Evolutionary conservation across 2,888 invertebrate genomes (phyloP), one percentile per base, ranked within the genome.

Genomic region (Trachelus stipa): DNA sequence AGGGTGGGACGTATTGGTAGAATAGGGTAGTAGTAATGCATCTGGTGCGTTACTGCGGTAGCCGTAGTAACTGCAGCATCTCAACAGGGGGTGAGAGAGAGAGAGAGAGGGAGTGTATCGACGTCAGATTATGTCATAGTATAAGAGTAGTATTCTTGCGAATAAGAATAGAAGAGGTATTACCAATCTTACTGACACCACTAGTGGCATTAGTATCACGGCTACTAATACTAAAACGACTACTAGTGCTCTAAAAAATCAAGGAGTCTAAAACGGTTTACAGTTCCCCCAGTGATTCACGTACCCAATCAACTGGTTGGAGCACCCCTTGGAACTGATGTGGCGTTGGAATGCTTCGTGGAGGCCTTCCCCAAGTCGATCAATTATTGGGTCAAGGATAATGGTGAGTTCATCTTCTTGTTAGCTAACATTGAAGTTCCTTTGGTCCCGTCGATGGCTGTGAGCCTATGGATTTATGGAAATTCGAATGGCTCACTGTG

Each of bases 301-400:
- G 97, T 97, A 82, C 97, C 97, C 79, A 97, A 97, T 93, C 97
- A 98, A 93, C 94, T 98, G 91, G 97, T 98, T 81, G 97, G 97
- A 34, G 97, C 97, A 81, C 97, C 97, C 79, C 93, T 97, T 86
- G 96, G 96, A 83, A 97, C 97, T 83, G 96, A 97, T 92, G 97
- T 97, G 88, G 95, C 95, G 40, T 93, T 98, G 84, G 97, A 97
- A 92, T 98, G 98, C 93, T 95, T 95, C 92, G 97, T 97, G 81
- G 97, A 97, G 92, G 97, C 97, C 74, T 97, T 95, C 83, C 97
- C 97, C 74, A 97, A 95, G 92, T 96, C 97, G 88, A 97, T 97
- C 93, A 97, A 97, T 93, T 97, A 97, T 92, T 97, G 97, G 97
- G 95, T 96, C 88, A 94, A 95, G 92, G 96, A 97, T 92, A 95